A percentile compares a stretch with the other conserved stretches of the same genome.
Evolutionary conservation across 2,888 invertebrate genomes (phyloP).

Genomic region (Allophyes oxyacanthae): DNA sequence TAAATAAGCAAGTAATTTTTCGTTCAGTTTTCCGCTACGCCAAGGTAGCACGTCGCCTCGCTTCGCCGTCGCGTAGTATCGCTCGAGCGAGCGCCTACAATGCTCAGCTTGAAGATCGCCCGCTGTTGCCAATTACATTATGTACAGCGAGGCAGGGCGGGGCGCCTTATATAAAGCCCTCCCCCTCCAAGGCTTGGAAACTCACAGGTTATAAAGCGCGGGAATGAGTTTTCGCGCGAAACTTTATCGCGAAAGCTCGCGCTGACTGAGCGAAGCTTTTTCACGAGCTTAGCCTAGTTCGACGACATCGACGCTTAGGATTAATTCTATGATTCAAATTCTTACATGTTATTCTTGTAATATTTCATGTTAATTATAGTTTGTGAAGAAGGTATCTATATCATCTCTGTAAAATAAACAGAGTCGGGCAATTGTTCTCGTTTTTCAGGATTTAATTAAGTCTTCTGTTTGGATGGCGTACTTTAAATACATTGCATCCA

Average conservation of each 20-base stretch:
- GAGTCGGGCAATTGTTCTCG: slow-evolving; percentile 4
- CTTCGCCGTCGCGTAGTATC: slow-evolving; percentile 60
- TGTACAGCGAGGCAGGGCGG: slow-evolving; percentile 67
- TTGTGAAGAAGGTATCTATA: too few species aligned
- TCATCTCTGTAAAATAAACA: not conserved
- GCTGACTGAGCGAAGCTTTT: slow-evolving; percentile 71
- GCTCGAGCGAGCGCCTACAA: slow-evolving; percentile 69
- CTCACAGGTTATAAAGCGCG: slow-evolving; percentile 83
- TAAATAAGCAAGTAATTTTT: slow-evolving; percentile 21
- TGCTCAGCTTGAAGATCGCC: slow-evolving; percentile 65
- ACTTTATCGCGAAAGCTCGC: slow-evolving; percentile 77
- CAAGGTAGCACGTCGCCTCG: slow-evolving; percentile 22
- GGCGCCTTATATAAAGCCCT: slow-evolving; percentile 69
- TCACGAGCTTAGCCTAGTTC: slow-evolving; percentile 69
- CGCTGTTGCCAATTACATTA: slow-evolving; percentile 75
- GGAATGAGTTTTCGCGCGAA: slow-evolving; percentile 86
- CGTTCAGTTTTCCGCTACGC: slow-evolving; percentile 37
- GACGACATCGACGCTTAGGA: slow-evolving; percentile 55
- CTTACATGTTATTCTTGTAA: slow-evolving; percentile 25
- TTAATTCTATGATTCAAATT: slow-evolving; percentile 44
- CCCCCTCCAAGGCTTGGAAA: slow-evolving; percentile 71
- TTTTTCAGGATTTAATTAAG: slow-evolving; percentile 45
- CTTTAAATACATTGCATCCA: slow-evolving; percentile 45
- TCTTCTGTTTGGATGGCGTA: slow-evolving; percentile 27
- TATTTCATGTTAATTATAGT: slow-evolving; percentile 8